Base-by-base conservation (phyloP, 2,797 vertebrate genomes). In the Sebastes alutus region DNA sequence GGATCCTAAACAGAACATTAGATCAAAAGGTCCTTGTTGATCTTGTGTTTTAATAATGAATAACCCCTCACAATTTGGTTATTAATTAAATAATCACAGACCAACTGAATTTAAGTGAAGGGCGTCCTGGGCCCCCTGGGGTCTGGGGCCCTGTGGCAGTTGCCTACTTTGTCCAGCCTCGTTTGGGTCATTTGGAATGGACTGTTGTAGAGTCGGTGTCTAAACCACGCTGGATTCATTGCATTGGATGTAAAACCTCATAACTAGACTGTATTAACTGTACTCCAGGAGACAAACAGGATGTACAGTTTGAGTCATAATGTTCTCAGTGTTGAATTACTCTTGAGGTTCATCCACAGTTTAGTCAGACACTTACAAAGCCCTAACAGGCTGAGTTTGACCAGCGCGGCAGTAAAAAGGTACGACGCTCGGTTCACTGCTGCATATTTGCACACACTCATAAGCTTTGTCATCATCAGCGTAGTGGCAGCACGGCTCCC, bases 401-500 rank as follows among this genome's bases (percentile, higher is more conserved):
- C 25, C 30, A 80, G 58, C 16, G 4, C 30, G n/a, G 74, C 68
- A 65, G 76, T 29, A 29, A 74, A 74, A 69, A 70, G 54, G 65
- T 66, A 66, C 11, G 56, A 42, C 5, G 27, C 49, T 64, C 8
- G 38, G 13, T 55, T 75, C 75, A 61, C 69, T 74, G 52, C 72
- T 76, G 23, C 49, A 42, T 75, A 69, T 82, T 70, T 79, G 69
- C 72, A 81, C 63, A 56, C 33, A 5, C 65, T 81, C 75, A 49
- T 73, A 11, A 78, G 82, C 82, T 87, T 80, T 88, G 82, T 91
- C 82, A 92, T 91, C 81, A 85, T 89, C 83, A 82, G 75, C 10
- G n/a, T 22, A 11, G 66, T 68, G 77, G 73, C 83, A 76, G 79
- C 52, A 8, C 69, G 27, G 84, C 84, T 84, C 83, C 76, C 42